Percentiles rank a stretch among this genome's conserved stretches.
Evolutionary conservation across 1,140 invertebrate species (phyloP).

Genomic region (Drosophila ironensis): DNA sequence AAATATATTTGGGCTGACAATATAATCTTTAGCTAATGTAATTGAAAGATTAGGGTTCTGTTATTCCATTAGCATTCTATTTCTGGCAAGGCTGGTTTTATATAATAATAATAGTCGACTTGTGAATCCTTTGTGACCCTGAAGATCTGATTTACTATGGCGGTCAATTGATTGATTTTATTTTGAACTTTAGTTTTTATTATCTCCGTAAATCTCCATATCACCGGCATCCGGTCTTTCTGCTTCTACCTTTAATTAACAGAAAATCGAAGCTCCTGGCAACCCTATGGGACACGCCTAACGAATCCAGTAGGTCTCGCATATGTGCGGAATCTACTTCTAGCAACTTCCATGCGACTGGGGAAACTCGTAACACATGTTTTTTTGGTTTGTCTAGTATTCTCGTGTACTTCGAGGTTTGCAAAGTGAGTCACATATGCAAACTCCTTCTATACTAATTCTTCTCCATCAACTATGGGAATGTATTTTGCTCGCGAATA

Average conservation of each 20-base stretch:
- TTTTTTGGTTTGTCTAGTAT: background rate
- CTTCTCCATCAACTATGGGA: background rate
- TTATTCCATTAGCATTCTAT: slow-evolving; percentile 25
- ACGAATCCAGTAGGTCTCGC: background rate
- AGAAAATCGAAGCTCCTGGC: background rate
- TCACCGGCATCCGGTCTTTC: background rate
- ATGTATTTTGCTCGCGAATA: background rate
- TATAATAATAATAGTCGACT: slow-evolving; percentile 20
- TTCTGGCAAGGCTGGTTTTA: slow-evolving; percentile 5
- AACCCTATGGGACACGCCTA: too few species aligned
- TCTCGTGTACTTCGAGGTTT: background rate
- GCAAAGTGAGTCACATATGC: background rate
- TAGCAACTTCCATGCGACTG: background rate
- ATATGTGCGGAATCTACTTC: background rate
- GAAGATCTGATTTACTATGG: background rate
- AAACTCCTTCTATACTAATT: background rate
- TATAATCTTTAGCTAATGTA: slow-evolving; percentile 11
- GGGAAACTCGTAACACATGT: background rate
- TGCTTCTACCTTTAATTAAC: background rate
- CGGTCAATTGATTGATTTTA: too few species aligned
- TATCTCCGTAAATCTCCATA: background rate
- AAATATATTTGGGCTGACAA: slow-evolving; percentile 24
- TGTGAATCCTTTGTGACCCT: slow-evolving; percentile 1
- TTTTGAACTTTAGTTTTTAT: too few species aligned
- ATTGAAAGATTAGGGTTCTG: slow-evolving; percentile 25